Percentiles rank a stretch among this genome's conserved stretches.
phyloP scores from a whole-genome alignment of 2,888 invertebrate genomes.

The Lycocerus yunnanus region DNA sequence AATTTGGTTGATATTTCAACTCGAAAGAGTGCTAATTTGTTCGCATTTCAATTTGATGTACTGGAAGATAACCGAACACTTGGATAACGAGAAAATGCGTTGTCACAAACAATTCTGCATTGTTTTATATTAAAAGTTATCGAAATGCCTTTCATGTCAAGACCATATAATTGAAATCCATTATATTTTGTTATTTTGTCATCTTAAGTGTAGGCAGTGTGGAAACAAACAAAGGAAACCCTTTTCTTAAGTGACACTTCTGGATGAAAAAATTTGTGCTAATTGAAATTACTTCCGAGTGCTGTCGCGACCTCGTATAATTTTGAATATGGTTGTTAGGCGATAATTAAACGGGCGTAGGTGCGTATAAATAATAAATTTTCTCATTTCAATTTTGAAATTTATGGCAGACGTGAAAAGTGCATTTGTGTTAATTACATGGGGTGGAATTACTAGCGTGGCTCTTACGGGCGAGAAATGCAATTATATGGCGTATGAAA shows the following conservation, averaged over 20 bases:
- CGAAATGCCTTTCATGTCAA: conserved; percentile 18
- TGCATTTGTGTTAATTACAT: conserved; percentile 50
- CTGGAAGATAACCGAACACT: not conserved
- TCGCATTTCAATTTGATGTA: not conserved
- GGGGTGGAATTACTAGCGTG: conserved; percentile 46
- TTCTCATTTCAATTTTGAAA: conserved; percentile 16
- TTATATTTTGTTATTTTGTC: conserved; percentile 33
- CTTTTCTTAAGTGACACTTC: conserved; percentile 14
- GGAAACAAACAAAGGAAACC: conserved; percentile 21
- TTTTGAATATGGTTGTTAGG: not conserved
- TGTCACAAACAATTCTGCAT: not conserved
- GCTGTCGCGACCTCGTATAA: not conserved
- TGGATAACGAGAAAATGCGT: not conserved
- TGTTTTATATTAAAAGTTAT: not conserved
- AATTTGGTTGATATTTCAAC: no score
- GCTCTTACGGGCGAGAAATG: conserved; percentile 47
- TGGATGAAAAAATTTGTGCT: conserved; percentile 14
- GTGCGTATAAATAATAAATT: conserved; percentile 17
- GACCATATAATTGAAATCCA: conserved; percentile 33
- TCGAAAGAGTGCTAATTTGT: not conserved
- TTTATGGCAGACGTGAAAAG: conserved; percentile 45
- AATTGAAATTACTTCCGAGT: not conserved
- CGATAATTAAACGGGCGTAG: not conserved
- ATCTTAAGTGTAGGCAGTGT: conserved; percentile 15
- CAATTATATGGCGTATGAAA: conserved; percentile 48